Conservation (phyloP, 2,888 invertebrate genomes). For the Rapana venosa region DNA sequence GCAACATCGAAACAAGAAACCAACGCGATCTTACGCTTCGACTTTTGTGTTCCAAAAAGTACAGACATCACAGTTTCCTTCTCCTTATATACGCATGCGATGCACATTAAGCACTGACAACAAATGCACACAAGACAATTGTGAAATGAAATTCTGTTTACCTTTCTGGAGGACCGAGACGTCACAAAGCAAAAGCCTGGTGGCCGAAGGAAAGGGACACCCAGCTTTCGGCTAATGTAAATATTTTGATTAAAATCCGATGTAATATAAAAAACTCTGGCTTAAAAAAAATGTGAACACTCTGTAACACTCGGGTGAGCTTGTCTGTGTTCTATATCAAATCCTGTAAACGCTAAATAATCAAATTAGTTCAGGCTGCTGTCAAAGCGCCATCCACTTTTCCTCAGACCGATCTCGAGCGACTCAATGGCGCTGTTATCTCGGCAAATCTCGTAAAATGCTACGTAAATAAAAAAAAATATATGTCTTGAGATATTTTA, state of each 20-base stretch:
- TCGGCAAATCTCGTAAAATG: slow-evolving; percentile 22
- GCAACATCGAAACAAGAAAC: no score
- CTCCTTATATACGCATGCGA: no score
- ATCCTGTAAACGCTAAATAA: not conserved
- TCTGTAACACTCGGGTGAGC: not conserved
- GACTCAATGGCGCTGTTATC: slow-evolving; percentile 41
- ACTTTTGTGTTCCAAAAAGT: not conserved
- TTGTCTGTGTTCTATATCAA: not conserved
- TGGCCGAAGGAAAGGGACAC: not conserved
- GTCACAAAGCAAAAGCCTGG: not conserved
- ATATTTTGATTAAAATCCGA: not conserved
- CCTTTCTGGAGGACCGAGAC: slow-evolving; percentile 10
- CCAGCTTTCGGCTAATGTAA: not conserved
- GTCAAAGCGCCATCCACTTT: not conserved
- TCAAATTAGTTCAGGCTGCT: not conserved
- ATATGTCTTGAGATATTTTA: not conserved
- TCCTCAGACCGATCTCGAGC: not conserved
- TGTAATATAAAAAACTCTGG: not conserved
- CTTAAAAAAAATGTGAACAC: not conserved
- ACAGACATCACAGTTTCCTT: no score
- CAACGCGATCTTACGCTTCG: not conserved
- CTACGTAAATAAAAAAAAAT: not conserved
- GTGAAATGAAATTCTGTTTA: not conserved
- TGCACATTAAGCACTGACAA: not conserved
- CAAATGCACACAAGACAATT: not conserved